Conservation (phyloP, 1,140 invertebrate species). For the Drosophila rufa region DNA sequence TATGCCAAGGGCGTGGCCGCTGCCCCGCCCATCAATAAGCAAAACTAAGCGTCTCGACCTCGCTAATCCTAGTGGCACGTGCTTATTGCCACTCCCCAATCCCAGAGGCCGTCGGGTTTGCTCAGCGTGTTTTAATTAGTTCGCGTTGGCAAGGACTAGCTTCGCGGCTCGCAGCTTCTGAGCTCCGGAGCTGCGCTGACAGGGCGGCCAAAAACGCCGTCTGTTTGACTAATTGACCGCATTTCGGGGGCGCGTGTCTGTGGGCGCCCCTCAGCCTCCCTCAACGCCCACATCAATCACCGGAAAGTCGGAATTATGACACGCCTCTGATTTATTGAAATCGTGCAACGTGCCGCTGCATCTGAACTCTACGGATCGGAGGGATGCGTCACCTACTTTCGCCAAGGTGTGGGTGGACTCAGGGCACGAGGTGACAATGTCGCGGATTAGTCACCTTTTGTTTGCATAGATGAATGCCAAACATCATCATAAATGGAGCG, state of each 20-base stretch:
- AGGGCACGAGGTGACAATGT: constrained; percentile 22
- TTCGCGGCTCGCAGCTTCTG: constrained; percentile 11
- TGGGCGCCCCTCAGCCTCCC: constrained; percentile 6
- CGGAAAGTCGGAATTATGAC: constrained; percentile 31
- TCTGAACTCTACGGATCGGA: constrained; percentile 28
- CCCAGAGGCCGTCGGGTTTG: constrained; percentile 50
- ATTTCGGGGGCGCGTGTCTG: constrained; percentile 43
- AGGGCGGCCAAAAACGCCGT: constrained; percentile 25
- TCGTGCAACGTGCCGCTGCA: constrained; percentile 45
- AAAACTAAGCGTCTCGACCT: constrained; percentile 61
- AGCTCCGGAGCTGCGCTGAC: constrained; percentile 3
- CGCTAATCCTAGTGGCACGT: constrained; percentile 70
- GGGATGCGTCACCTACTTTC: constrained; percentile 23
- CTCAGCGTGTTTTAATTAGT: constrained; percentile 80
- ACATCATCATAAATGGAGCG: constrained; percentile 37
- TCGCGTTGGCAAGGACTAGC: constrained; percentile 35
- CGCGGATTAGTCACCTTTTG: constrained; percentile 42
- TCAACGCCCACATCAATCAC: constrained; percentile 53
- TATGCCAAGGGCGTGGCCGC: constrained; percentile 51
- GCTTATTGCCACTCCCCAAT: constrained; percentile 43
- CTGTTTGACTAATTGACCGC: constrained; percentile 77
- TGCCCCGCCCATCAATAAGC: constrained; percentile 58
- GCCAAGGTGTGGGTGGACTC: constrained; percentile 21
- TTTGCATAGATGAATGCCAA: constrained; percentile 18
- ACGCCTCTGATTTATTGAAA: constrained; percentile 69